Base-by-base conservation (phyloP, 2,888 invertebrate species). In the Coronaproctus castanopsis region DNA sequence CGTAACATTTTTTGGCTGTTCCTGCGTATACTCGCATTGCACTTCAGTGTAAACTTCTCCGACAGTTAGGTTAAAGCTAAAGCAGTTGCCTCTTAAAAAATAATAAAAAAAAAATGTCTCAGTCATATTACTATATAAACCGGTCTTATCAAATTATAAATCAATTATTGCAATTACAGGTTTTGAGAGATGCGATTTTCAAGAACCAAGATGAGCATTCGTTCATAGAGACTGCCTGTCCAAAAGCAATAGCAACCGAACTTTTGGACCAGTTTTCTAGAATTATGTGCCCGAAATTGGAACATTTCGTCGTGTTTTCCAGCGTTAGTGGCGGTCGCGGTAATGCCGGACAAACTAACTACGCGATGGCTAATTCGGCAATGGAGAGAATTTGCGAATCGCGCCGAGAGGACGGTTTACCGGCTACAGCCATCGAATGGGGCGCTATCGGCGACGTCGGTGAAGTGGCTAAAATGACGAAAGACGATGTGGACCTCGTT, bases 381-480 rank as follows among this genome's bases (percentile, higher is more conserved):
- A 63, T 62, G 58, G 63, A 63, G 58, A 57, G 62, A 3, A 59
- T 63, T 50, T 63, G 61, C 8, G 62, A 63, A 19, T 21, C 36
- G 19, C 58, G 63, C 23, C 57, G 54, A 55, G 50, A 61, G 20
- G 24, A 59, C 51, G 62, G 62, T 3, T 21, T 62, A 8, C 58
- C 62, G 22, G 63, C 78, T 5, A 21, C 55, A 21, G 58, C 58
- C 1, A 51, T 58, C 23, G 58, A 58, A 50, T 58, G 58, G 58
- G 58, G 54, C 18, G 58, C 54, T n/a, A 51, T 58, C 20, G 58
- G 24, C 23, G 58, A 58, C 55, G 58, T 58, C 3, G 58, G 58
- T 1, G 54, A 58, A 21, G 18, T 58, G 24, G 49, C 24, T 18
- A 70, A 83, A 24, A n/a, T n/a, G n/a, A n/a, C n/a, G n/a, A n/a